A percentile compares a stretch with the other conserved stretches of the same genome.
Conservation (phyloP, 2,797 vertebrate species). For the Epinephelus awoara region DNA sequence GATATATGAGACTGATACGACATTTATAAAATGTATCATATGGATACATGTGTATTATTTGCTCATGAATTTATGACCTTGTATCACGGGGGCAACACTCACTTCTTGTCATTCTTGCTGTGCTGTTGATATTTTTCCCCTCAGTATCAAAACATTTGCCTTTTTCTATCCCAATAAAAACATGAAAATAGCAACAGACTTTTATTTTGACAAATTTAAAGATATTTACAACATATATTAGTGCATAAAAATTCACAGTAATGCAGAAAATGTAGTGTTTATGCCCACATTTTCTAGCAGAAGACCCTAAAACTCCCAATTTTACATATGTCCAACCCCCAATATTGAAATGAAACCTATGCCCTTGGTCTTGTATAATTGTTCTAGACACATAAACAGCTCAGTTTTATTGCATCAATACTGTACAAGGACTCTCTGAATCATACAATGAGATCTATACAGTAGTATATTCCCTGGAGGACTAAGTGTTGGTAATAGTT, state of each 20-base stretch:
- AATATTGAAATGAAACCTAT: too few relatives aligned
- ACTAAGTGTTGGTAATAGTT: slow-evolving; percentile 13
- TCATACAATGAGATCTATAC: slow-evolving; percentile 22
- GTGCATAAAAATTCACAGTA: too few relatives aligned
- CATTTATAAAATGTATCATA: background rate
- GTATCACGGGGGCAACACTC: background rate
- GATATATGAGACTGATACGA: background rate
- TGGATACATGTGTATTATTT: slow-evolving; percentile 5
- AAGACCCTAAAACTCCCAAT: too few relatives aligned
- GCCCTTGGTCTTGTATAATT: slow-evolving; percentile 2
- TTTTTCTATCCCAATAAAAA: too few relatives aligned
- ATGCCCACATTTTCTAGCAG: too few relatives aligned
- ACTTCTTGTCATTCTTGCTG: slow-evolving; percentile 16
- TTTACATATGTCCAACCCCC: too few relatives aligned
- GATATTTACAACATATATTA: too few relatives aligned
- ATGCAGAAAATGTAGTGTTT: too few relatives aligned
- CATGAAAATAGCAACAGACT: too few relatives aligned
- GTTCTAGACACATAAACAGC: slow-evolving; percentile 22
- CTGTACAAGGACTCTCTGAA: slow-evolving; percentile 35
- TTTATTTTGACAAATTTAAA: too few relatives aligned
- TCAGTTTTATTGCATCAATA: slow-evolving; percentile 18
- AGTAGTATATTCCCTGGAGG: slow-evolving; percentile 21
- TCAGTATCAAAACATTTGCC: too few relatives aligned
- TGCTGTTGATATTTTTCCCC: background rate
- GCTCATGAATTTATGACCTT: background rate